A percentile compares a stretch with the other conserved stretches of the same genome.
Evolutionary conservation across 30 jellyfish, hydroid and myxozoan genomes (phyloP).

Genomic region (Cassiopea andromeda): DNA sequence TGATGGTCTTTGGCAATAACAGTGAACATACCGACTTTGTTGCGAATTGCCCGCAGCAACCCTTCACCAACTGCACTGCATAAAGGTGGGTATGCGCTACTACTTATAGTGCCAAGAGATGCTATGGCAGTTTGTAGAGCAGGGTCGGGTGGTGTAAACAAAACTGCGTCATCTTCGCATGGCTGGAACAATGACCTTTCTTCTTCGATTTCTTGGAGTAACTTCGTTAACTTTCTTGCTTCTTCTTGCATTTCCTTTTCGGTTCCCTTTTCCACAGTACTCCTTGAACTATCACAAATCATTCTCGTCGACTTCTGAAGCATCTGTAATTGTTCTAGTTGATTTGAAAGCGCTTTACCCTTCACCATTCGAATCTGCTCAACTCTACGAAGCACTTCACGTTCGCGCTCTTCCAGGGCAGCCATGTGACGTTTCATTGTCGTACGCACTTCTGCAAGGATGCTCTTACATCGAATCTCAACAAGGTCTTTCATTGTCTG

Average conservation of each 20-base stretch:
- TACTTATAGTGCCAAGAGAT: constrained; percentile 93
- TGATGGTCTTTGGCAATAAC: constrained; percentile 99
- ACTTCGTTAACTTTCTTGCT: constrained; percentile 42
- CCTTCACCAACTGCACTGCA: constrained; percentile 99
- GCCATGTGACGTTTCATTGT: constrained; percentile 94
- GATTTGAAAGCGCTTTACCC: constrained; percentile 80
- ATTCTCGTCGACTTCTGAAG: constrained; percentile 40
- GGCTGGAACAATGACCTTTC: constrained; percentile 78
- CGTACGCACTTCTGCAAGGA: constrained; percentile 79
- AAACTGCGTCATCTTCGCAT: constrained; percentile 95
- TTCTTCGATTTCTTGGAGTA: constrained; percentile 69
- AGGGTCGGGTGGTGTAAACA: constrained; percentile 98
- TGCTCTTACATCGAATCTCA: constrained; percentile 81
- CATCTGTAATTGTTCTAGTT: constrained; percentile 77
- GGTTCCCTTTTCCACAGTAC: constrained; percentile 49
- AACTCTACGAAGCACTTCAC: constrained; percentile 88
- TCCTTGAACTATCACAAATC: constrained; percentile 81
- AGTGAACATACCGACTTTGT: constrained; percentile 91
- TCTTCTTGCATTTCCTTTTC: constrained; percentile 65
- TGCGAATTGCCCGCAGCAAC: constrained; percentile 82
- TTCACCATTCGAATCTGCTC: constrained; percentile 94
- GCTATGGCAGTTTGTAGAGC: constrained; percentile 97
- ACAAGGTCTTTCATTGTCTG: constrained; percentile 84
- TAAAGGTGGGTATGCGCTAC: constrained; percentile 98
- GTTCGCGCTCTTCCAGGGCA: constrained; percentile 97